phyloP scores from a whole-genome alignment of 35 echinoderm and acorn worm species.

The Patiria miniata region DNA sequence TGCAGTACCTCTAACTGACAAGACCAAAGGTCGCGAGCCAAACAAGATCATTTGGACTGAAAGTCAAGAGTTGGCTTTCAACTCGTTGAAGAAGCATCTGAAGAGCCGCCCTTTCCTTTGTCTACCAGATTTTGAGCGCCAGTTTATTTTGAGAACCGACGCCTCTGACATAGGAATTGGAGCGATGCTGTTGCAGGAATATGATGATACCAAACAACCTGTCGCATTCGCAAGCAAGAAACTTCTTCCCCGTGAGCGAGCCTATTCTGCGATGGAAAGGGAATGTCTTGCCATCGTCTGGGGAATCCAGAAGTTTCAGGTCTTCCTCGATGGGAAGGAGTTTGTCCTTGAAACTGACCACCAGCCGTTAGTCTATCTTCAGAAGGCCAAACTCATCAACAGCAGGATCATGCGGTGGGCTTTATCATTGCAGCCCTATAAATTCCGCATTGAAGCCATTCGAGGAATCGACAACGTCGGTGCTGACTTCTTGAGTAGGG shows the following conservation, averaged over 20 bases:
- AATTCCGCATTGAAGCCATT: no score
- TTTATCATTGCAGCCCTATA: no score
- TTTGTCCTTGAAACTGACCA: constrained; percentile 64
- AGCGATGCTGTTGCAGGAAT: constrained; percentile 39
- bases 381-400: no score
- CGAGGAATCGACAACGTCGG: no score
- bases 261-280: constrained; percentile 59
- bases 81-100: background rate
- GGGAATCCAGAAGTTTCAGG: constrained; percentile 55
- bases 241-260: constrained; percentile 45
- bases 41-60: constrained; percentile 35
- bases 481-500: no score
- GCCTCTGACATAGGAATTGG: constrained; percentile 16
- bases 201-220: constrained; percentile 5
- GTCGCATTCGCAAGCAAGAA: constrained; percentile 46
- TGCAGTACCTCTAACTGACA: constrained; percentile 36
- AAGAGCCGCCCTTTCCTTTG: constrained; percentile 8
- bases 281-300: constrained; percentile 59
- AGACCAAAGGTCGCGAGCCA: constrained; percentile 8
- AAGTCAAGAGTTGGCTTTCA: constrained; percentile 37
- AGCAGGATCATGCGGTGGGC: no score
- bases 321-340: constrained; percentile 35
- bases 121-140: constrained; percentile 2
- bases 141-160: constrained; percentile 44
- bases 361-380: background rate